These are phyloP conservation scores for Clarias fuscus DNA, from an alignment of 2,797 vertebrate genomes.

Conservation along the genomic window DNA sequence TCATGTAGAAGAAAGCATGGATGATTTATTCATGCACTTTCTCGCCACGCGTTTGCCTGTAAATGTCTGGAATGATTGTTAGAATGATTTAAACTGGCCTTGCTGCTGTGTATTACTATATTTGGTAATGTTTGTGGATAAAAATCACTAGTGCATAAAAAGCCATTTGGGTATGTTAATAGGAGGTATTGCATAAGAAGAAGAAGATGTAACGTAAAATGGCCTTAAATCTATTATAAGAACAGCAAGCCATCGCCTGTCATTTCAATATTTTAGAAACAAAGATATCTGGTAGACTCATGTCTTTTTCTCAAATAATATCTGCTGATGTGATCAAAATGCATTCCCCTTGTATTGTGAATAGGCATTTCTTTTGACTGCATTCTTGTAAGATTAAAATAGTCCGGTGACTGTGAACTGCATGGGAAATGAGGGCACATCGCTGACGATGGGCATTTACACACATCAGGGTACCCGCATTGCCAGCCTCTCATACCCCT, in stretches of 20 bases:
- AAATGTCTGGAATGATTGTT: not conserved
- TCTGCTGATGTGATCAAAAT: not conserved
- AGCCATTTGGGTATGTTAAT: not conserved
- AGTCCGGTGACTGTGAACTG: not conserved
- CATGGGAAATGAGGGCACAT: not conserved
- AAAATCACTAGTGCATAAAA: not conserved
- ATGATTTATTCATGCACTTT: not conserved
- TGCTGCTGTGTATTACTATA: not conserved
- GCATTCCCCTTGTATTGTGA: not conserved
- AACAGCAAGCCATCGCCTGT: not conserved
- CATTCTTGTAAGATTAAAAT: not conserved
- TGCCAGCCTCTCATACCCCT: not conserved
- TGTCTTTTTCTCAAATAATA: not conserved
- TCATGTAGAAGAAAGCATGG: not conserved
- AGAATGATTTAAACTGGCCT: not conserved
- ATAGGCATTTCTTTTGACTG: not conserved
- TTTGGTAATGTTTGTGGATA: not conserved
- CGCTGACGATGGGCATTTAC: not conserved
- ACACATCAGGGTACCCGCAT: not conserved
- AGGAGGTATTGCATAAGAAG: too few relatives aligned
- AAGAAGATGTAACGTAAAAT: not conserved
- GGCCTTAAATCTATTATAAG: not conserved
- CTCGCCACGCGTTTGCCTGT: not conserved
- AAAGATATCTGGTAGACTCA: not conserved
- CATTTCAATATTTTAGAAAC: not conserved